phyloP scores from a whole-genome alignment of 2,113 vertebrate genomes.

The Aptenodytes forsteri region DNA sequence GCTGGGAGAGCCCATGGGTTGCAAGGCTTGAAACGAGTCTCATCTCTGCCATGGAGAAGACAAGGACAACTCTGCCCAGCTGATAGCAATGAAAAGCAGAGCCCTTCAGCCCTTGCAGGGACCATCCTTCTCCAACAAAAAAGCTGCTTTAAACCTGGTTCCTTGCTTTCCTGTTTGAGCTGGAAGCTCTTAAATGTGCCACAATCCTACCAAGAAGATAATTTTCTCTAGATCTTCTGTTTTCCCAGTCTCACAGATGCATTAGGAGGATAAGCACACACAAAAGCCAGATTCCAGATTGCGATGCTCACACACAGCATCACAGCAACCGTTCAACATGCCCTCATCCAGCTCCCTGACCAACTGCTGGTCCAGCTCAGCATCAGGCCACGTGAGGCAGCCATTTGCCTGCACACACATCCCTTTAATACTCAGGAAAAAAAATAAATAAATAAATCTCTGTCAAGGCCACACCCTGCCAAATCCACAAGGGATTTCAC shows the following conservation, averaged over 20 bases:
- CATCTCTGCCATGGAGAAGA: background rate
- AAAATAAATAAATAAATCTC: background rate
- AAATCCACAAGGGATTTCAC: background rate
- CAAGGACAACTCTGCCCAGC: background rate
- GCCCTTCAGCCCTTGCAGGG: background rate
- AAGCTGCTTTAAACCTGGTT: background rate
- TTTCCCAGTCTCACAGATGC: background rate
- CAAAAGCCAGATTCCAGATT: background rate
- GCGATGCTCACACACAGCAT: background rate
- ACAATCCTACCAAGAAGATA: too few species aligned
- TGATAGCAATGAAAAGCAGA: background rate
- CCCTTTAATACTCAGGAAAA: background rate
- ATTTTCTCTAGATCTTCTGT: background rate
- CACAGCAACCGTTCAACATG: background rate
- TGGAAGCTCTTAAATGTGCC: background rate
- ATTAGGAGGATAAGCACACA: background rate
- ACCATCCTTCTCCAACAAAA: background rate
- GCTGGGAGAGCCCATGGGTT: background rate
- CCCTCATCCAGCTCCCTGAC: background rate
- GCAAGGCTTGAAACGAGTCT: background rate
- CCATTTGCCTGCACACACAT: rapidly evolving
- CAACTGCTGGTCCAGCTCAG: background rate
- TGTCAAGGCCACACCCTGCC: background rate
- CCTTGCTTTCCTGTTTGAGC: background rate
- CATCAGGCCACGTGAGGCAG: rapidly evolving